Percentiles rank a stretch among this genome's conserved stretches.
These are phyloP conservation scores for Coelinius sp. DNA, from an alignment of 2,888 invertebrate species.

Conservation along the genomic window DNA sequence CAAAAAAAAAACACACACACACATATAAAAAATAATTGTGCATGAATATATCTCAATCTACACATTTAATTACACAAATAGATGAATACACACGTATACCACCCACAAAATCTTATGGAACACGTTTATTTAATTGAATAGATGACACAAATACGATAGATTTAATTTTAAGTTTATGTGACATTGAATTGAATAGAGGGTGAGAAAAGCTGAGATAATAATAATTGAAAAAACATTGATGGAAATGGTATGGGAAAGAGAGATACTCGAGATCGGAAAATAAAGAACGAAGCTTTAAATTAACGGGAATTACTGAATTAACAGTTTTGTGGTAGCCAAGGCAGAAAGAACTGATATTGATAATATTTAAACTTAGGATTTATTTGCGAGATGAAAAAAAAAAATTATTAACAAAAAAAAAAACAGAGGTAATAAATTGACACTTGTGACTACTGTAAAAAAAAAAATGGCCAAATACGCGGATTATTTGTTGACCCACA, in stretches of 20 bases:
- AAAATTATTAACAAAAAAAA: conserved; percentile 26
- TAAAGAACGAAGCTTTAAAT: conserved; percentile 69
- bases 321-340: conserved; percentile 70
- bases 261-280: conserved; percentile 51
- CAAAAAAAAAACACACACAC: background rate
- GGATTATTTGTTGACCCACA: conserved; percentile 62
- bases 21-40: conserved; percentile 48
- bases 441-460: conserved; percentile 69
- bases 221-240: conserved; percentile 30
- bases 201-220: conserved; percentile 41
- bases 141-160: conserved; percentile 18
- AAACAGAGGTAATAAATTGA: conserved; percentile 60
- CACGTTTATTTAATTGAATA: conserved; percentile 38
- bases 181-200: conserved; percentile 36
- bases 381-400: conserved; percentile 35
- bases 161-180: conserved; percentile 29
- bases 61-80: conserved; percentile 31
- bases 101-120: conserved; percentile 6
- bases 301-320: conserved; percentile 62
- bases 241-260: conserved; percentile 42
- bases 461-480: conserved; percentile 70
- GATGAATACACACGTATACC: conserved; percentile 28
- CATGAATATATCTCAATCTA: conserved; percentile 46
- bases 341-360: conserved; percentile 74
- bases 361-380: conserved; percentile 68